A percentile compares a stretch with the other conserved stretches of the same genome.
These are phyloP conservation scores for Archilochus colubris DNA, from an alignment of 2,113 vertebrate species.

Conservation along the genomic window DNA sequence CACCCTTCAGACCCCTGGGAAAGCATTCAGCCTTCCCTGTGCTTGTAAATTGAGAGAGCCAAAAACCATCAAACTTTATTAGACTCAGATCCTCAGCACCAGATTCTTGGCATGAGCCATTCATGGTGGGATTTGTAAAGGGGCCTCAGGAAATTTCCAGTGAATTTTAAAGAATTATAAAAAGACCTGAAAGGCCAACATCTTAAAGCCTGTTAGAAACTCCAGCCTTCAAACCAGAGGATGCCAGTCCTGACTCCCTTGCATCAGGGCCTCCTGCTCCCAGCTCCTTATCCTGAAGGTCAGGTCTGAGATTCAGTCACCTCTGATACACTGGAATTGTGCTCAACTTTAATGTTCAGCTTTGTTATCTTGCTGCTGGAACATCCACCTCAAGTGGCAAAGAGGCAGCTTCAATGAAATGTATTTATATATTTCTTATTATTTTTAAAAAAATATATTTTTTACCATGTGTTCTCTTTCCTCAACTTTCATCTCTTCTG, in stretches of 20 bases:
- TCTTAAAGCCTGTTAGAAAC: neutral
- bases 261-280: neutral
- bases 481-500: neutral
- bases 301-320: neutral
- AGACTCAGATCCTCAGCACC: neutral
- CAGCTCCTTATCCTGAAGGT: neutral
- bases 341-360: neutral
- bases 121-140: neutral
- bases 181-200: neutral
- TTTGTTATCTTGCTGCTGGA: neutral
- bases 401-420: neutral
- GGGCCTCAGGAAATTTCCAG: neutral
- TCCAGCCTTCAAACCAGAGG: neutral
- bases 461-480: neutral
- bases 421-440: too few relatives aligned
- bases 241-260: neutral
- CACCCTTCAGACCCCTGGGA: neutral
- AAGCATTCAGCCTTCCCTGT: neutral
- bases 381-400: neutral
- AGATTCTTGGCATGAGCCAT: neutral
- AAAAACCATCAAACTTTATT: neutral
- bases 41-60: neutral
- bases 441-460: neutral
- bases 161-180: neutral
- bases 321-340: neutral